Evolutionary conservation across 2,797 vertebrate species (phyloP), one percentile per base, ranked within the genome.

Genomic region (Enteromius radiatus): DNA sequence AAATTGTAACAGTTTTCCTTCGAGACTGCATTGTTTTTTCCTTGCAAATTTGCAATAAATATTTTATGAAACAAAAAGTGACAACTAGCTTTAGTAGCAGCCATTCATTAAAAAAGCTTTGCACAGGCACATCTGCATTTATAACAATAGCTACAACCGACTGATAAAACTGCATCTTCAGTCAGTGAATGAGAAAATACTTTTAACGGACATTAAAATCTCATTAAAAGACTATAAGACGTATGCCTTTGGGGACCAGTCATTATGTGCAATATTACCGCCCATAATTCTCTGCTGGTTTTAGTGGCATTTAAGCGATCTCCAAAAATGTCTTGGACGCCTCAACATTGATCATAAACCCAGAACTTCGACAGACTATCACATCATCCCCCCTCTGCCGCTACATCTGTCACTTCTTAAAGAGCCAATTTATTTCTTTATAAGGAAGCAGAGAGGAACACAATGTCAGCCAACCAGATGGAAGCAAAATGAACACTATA

Each of bases 401-500:
- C 47, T 79, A 84, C 75, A 69, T 82, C 80, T 82, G 80, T 79
- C 76, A 75, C 81, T 78, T 67, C 61, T 84, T 74, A 82, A 77
- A 67, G 49, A 68, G 80, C 76, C 56, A 56, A 64, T 17, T 78
- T 45, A 56, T 64, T 73, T 68, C 59, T 41, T 67, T 38, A 47
- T 56, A 82, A 71, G 52, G 38, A 71, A 67, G 78, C 11, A 12
- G 54, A 68, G 19, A 78, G 71, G 36, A 65, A 65, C 52, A 78
- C n/a, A 79, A 74, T 68, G 64, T 68, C 67, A 76, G 54, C 65
- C 17, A 31, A 69, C 11, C 84, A 85, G 61, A 78, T 76, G 81
- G 81, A 56, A 59, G 47, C 5, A 23, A 52, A 36, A 76, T 14
- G 8, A 38, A 64, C 14, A 64, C 10, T 49, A 21, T 76, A 56